These are phyloP conservation scores for Tapera naevia DNA, from an alignment of 2,797 vertebrate species.

Conservation along the genomic window DNA sequence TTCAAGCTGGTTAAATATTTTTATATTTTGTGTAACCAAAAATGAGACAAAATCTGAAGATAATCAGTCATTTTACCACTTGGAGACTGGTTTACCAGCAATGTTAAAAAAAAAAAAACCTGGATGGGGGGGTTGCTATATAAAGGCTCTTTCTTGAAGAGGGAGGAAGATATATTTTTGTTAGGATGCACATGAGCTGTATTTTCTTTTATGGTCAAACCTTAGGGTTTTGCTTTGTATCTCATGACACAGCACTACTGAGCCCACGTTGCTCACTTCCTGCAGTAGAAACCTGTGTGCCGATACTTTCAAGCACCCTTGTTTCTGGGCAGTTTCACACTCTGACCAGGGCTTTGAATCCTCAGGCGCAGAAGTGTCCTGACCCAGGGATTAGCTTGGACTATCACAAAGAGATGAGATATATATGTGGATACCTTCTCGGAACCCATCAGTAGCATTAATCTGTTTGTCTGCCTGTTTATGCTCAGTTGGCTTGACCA, in stretches of 20 bases:
- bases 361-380: not conserved
- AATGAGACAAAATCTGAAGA: conserved; percentile 6
- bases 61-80: not conserved
- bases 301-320: not conserved
- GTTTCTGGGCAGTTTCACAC: not conserved
- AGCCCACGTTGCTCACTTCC: not conserved
- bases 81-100: not conserved
- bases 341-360: not conserved
- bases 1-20: conserved; percentile 56
- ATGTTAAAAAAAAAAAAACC: not conserved
- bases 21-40: conserved; percentile 4
- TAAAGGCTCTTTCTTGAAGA: not conserved
- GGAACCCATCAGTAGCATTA: not conserved
- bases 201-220: not conserved
- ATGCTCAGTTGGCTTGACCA: not conserved
- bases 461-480: conserved; percentile 24
- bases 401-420: not conserved
- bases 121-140: not conserved
- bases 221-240: not conserved
- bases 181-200: not conserved
- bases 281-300: not conserved
- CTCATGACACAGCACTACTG: not conserved
- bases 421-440: not conserved
- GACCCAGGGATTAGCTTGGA: not conserved
- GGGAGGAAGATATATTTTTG: not conserved